Conservation (phyloP, 2,113 vertebrate genomes). For the Ceratotherium simum region DNA sequence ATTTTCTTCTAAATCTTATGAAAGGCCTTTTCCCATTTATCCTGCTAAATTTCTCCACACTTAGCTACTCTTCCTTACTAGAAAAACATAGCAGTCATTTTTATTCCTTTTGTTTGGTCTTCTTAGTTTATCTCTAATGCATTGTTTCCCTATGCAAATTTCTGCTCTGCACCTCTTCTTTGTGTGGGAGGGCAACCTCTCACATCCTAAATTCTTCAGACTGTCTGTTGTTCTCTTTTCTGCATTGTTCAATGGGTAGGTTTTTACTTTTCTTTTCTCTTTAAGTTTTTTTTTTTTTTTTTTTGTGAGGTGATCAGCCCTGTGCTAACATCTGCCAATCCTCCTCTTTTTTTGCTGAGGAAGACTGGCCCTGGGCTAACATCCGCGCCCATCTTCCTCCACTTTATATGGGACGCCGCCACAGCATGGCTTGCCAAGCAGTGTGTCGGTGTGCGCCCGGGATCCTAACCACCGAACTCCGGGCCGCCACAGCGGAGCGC, state of each 20-base stretch:
- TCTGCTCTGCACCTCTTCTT: not conserved
- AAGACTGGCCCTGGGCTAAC: no score
- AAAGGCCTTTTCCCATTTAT: not conserved
- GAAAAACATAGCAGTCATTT: not conserved
- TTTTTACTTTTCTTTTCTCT: not conserved
- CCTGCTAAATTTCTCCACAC: not conserved
- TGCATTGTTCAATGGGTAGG: not conserved
- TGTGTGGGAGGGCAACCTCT: not conserved
- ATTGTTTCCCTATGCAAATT: not conserved
- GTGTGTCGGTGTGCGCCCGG: no score
- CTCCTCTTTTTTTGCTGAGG: no score
- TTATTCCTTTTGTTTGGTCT: not conserved
- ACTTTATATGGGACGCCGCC: no score
- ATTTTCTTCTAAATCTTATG: not conserved
- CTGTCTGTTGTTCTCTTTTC: not conserved
- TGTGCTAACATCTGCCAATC: no score
- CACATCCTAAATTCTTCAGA: not conserved
- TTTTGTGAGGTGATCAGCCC: no score
- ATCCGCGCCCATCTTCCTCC: no score
- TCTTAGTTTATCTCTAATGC: not conserved
- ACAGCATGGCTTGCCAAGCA: no score
- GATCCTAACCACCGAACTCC: no score
- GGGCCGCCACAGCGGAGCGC: no score
- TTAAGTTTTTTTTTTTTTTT: not conserved
- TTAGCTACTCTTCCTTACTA: not conserved